phyloP scores from a whole-genome alignment of 64 coral and sea anemone genomes.

The Pocillopora damicornis region DNA sequence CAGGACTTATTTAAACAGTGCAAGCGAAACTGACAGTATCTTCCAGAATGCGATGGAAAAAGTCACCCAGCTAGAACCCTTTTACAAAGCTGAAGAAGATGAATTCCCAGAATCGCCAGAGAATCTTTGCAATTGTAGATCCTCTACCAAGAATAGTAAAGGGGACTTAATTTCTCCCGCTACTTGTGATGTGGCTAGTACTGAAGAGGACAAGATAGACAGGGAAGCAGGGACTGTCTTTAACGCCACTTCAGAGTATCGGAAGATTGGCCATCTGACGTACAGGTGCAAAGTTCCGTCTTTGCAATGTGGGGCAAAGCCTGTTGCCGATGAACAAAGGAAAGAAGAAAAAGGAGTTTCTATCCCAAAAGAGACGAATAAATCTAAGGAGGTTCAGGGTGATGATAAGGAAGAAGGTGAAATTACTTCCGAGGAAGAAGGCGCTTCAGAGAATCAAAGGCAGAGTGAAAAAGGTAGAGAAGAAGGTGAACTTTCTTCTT shows the following conservation, averaged over 20 bases:
- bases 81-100: not conserved
- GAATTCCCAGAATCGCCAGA: not conserved
- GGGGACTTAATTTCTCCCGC: not conserved
- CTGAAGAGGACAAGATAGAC: not conserved
- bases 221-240: not conserved
- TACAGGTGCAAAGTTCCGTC: not conserved
- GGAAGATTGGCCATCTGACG: not conserved
- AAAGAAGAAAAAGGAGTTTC: not conserved
- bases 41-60: too few relatives aligned
- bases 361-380: not conserved
- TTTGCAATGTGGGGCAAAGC: not conserved
- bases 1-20: too few relatives aligned
- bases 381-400: not conserved
- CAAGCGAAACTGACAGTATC: too few relatives aligned
- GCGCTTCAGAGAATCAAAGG: not conserved
- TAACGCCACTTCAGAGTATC: not conserved
- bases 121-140: not conserved
- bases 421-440: slow-evolving; percentile 73
- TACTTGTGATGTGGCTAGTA: not conserved
- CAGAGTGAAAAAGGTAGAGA: not conserved
- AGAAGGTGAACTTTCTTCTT: slow-evolving; percentile 27
- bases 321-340: not conserved
- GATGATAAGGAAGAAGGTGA: slow-evolving; percentile 72
- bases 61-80: too few relatives aligned
- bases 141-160: not conserved